Conservation (phyloP, 1,140 invertebrate species). For the Spodoptera litura region DNA sequence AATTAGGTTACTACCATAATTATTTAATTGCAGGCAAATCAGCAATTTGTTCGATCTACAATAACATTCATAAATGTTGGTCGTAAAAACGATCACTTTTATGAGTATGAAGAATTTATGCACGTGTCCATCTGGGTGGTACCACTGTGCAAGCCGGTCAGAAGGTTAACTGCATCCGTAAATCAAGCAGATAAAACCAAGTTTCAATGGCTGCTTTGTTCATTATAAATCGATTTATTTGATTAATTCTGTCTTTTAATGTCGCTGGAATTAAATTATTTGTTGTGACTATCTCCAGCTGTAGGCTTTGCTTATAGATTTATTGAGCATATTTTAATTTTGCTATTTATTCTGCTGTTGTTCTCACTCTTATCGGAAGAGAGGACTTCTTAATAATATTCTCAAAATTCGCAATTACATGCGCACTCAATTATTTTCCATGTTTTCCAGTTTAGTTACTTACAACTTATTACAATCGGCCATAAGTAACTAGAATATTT, state of each 20-base stretch:
- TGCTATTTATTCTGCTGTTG: no score
- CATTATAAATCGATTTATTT: constrained; percentile 34
- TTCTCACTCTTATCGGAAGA: no score
- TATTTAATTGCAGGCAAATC: not conserved
- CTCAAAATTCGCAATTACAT: no score
- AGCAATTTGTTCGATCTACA: constrained; percentile 6
- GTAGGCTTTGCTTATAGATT: not conserved
- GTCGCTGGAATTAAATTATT: constrained; percentile 2
- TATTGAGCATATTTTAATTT: not conserved
- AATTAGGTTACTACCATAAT: not conserved
- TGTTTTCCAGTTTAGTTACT: no score
- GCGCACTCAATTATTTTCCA: no score
- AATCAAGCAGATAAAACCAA: constrained; percentile 26
- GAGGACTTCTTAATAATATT: no score
- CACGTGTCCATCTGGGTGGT: not conserved
- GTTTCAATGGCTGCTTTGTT: constrained; percentile 21
- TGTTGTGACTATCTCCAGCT: not conserved
- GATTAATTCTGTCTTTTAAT: constrained; percentile 24
- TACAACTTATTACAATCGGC: no score
- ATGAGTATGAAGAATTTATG: constrained; percentile 16
- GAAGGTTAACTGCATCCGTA: constrained; percentile 1
- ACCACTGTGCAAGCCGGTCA: constrained; percentile 6
- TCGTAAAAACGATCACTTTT: constrained; percentile 11
- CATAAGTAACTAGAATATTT: no score
- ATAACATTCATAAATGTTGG: not conserved